phyloP scores from a whole-genome alignment of 2,797 vertebrate species.

The Coranthus polyacanthus region DNA sequence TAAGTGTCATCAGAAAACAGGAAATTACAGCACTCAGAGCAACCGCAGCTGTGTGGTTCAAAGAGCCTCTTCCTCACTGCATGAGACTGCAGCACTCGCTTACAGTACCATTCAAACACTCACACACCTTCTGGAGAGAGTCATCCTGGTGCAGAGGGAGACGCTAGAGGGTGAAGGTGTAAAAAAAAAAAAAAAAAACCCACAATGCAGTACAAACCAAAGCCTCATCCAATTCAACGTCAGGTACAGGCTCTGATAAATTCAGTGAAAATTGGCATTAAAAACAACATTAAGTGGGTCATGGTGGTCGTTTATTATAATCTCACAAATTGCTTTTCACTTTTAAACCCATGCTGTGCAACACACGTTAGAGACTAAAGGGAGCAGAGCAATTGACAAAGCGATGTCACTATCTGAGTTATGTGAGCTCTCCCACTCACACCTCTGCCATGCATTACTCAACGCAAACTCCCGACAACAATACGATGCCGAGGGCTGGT shows the following conservation, averaged over 20 bases:
- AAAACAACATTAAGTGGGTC: too few species aligned
- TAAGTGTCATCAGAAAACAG: constrained; percentile 58
- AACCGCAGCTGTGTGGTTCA: constrained; percentile 51
- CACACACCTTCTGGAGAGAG: not conserved
- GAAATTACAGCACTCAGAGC: constrained; percentile 63
- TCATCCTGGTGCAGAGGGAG: not conserved
- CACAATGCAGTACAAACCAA: not conserved
- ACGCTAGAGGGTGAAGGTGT: not conserved
- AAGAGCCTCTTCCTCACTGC: constrained; percentile 38
- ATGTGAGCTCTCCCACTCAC: constrained; percentile 66
- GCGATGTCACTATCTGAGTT: constrained; percentile 33
- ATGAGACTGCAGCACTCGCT: constrained; percentile 17
- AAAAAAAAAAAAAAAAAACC: not conserved
- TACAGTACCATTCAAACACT: constrained; percentile 1
- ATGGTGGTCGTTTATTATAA: not conserved
- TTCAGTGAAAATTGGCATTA: too few species aligned
- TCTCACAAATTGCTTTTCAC: not conserved
- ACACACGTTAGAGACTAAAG: not conserved
- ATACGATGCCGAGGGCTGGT: constrained; percentile 29
- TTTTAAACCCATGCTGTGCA: constrained; percentile 2
- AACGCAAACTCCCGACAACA: constrained; percentile 48
- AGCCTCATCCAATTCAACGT: not conserved
- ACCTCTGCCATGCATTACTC: constrained; percentile 77
- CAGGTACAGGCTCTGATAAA: constrained; percentile 1
- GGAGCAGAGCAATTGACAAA: constrained; percentile 32